These are phyloP conservation scores for Prosopocoilus inquinatus DNA, from an alignment of 2,888 invertebrate genomes.

Conservation along the genomic window DNA sequence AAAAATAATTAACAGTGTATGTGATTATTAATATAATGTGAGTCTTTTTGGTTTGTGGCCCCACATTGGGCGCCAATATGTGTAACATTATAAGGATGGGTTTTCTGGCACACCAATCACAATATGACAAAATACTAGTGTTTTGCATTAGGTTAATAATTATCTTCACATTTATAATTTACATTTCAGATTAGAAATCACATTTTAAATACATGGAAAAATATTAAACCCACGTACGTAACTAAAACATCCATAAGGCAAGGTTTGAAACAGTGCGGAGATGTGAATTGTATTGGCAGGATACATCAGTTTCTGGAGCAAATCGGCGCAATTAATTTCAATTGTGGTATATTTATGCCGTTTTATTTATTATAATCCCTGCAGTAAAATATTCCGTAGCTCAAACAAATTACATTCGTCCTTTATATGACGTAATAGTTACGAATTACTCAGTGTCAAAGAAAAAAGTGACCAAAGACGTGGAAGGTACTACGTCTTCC, in stretches of 20 bases:
- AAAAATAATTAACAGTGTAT: not conserved
- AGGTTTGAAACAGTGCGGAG: constrained; percentile 61
- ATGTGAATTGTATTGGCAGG: constrained; percentile 61
- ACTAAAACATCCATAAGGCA: constrained; percentile 59
- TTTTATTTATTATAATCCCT: not conserved
- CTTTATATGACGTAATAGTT: constrained; percentile 39
- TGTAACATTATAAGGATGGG: too few relatives aligned
- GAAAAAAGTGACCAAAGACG: constrained; percentile 28
- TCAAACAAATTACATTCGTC: constrained; percentile 45
- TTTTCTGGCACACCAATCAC: too few relatives aligned
- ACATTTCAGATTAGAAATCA: constrained; percentile 56
- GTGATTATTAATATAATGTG: not conserved
- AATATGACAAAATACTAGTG: not conserved
- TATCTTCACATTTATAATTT: not conserved
- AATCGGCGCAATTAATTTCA: constrained; percentile 63
- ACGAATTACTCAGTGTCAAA: constrained; percentile 22
- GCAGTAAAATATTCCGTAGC: constrained; percentile 31
- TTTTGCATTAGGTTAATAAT: not conserved
- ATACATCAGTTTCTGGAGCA: constrained; percentile 62
- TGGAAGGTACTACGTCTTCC: constrained; percentile 3
- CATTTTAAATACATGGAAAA: constrained; percentile 57
- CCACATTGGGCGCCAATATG: too few relatives aligned
- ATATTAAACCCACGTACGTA: constrained; percentile 56
- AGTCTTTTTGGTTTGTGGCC: too few relatives aligned
- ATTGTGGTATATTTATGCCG: constrained; percentile 53